Conservation (phyloP, 2,888 invertebrate species). For the Fragum fragum region DNA sequence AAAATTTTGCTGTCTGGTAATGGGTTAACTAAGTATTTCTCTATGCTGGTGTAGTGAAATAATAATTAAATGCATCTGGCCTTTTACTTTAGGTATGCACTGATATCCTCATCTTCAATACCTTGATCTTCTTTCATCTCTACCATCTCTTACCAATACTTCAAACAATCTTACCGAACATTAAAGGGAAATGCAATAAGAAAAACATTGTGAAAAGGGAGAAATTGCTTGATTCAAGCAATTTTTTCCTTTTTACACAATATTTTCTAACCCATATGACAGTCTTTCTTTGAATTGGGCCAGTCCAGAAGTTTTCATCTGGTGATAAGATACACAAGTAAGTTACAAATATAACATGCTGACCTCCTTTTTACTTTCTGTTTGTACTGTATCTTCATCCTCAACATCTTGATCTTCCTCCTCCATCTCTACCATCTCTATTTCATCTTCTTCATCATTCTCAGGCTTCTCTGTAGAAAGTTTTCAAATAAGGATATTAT, state of each 20-base stretch:
- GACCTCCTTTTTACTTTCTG: slow-evolving; percentile 67
- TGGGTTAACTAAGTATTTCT: too few species aligned
- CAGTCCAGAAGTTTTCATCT: not conserved
- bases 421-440: slow-evolving; percentile 68
- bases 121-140: too few species aligned
- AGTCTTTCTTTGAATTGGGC: too few species aligned
- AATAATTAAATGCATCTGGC: too few species aligned
- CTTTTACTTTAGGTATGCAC: too few species aligned
- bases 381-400: slow-evolving; percentile 71
- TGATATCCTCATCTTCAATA: too few species aligned
- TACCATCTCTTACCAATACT: too few species aligned
- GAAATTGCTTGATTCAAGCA: not conserved
- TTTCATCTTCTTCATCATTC: slow-evolving; percentile 62
- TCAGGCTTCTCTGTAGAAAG: slow-evolving; percentile 30
- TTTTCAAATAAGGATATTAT: too few species aligned
- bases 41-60: too few species aligned
- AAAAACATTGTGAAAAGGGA: slow-evolving; percentile 13
- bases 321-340: not conserved
- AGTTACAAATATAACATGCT: not conserved
- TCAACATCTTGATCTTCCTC: slow-evolving; percentile 70
- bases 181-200: too few species aligned
- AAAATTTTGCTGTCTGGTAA: too few species aligned
- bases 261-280: not conserved
- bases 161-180: too few species aligned
- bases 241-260: slow-evolving; percentile 7